phyloP scores from a whole-genome alignment of 2,888 invertebrate genomes.

The Leptogaster cylindrica region DNA sequence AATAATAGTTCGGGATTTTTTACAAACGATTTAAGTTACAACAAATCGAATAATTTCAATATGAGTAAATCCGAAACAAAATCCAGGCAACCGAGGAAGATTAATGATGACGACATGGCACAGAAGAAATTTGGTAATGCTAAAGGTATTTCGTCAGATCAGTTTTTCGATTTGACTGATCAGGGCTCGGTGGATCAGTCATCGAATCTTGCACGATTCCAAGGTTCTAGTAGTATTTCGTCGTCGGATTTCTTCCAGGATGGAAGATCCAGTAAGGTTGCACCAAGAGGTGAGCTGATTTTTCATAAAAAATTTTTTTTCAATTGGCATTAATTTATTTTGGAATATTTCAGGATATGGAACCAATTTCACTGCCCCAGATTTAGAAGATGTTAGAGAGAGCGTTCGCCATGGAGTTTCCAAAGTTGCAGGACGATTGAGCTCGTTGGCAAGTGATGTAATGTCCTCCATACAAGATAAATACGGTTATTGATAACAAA shows the following conservation, averaged over 20 bases:
- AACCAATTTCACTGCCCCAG: constrained; percentile 67
- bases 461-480: constrained; percentile 90
- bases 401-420: constrained; percentile 96
- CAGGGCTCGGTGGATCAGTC: constrained; percentile 66
- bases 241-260: constrained; percentile 94
- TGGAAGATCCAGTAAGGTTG: constrained; percentile 55
- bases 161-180: constrained; percentile 81
- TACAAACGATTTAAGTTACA: constrained; percentile 42
- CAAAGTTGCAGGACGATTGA: constrained; percentile 95
- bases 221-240: constrained; percentile 93
- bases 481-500: constrained; percentile 67
- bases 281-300: constrained; percentile 46
- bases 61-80: constrained; percentile 48
- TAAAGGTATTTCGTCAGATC: constrained; percentile 97
- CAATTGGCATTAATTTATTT: constrained; percentile 3
- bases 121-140: constrained; percentile 97
- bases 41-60: constrained; percentile 49
- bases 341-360: constrained; percentile 53
- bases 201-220: constrained; percentile 75
- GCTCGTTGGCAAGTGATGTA: constrained; percentile 91
- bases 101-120: constrained; percentile 72
- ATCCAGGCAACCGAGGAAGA: constrained; percentile 34
- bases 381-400: constrained; percentile 96
- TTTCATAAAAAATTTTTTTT: constrained; percentile 11
- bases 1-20: constrained; percentile 61